These are phyloP conservation scores for Trilocha varians DNA, from an alignment of 2,888 invertebrate species.

Conservation along the genomic window DNA sequence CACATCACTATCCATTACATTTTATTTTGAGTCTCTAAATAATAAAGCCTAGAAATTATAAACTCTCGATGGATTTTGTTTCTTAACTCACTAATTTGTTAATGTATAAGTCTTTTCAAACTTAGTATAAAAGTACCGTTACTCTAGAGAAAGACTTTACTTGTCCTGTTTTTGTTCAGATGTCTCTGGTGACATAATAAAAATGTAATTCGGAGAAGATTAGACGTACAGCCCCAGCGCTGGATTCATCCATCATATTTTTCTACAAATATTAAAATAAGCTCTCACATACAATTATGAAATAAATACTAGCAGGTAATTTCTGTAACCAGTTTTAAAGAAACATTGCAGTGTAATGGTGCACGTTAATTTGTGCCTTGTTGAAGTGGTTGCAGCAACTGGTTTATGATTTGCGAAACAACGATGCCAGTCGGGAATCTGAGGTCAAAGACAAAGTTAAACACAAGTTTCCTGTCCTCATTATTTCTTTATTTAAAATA, in stretches of 20 bases:
- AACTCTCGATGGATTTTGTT: too few relatives aligned
- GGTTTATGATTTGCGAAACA: neutral
- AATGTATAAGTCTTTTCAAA: too few relatives aligned
- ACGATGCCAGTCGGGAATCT: neutral
- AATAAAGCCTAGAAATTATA: too few relatives aligned
- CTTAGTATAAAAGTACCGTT: too few relatives aligned
- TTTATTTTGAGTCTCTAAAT: conserved; percentile 4
- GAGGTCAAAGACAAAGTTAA: too few relatives aligned
- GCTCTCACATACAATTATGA: too few relatives aligned
- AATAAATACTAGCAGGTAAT: too few relatives aligned
- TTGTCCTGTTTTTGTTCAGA: conserved; percentile 4
- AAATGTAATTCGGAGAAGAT: conserved; percentile 2
- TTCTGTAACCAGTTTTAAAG: too few relatives aligned
- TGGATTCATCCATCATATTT: too few relatives aligned
- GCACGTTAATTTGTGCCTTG: neutral
- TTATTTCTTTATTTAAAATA: conserved; percentile 3
- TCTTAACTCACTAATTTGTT: too few relatives aligned
- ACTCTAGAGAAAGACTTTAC: conserved; percentile 13
- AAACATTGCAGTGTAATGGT: neutral
- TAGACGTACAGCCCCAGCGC: neutral
- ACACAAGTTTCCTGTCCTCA: conserved; percentile 1
- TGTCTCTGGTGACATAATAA: conserved; percentile 1
- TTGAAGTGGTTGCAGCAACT: neutral
- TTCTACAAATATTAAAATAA: too few relatives aligned
- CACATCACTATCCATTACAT: neutral